These are phyloP conservation scores for Chloroclystis v-ata DNA, from an alignment of 2,888 invertebrate species.

Conservation along the genomic window DNA sequence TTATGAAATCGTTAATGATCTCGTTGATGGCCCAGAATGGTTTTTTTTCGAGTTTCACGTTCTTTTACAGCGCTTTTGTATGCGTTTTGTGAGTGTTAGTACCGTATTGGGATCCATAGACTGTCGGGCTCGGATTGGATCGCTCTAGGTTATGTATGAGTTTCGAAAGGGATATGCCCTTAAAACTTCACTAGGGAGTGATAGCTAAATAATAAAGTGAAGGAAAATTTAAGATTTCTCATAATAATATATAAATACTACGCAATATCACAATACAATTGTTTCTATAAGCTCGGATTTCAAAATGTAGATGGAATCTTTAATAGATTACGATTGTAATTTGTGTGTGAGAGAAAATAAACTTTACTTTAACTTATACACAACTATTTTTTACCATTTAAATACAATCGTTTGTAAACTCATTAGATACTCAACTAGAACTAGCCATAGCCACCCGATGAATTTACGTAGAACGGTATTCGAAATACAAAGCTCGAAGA, in stretches of 20 bases:
- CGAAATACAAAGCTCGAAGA: constrained; percentile 16
- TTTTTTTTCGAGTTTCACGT: constrained; percentile 49
- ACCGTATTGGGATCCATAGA: constrained; percentile 23
- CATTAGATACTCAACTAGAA: no score
- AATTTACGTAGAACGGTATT: constrained; percentile 13
- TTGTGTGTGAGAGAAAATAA: no score
- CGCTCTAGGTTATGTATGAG: constrained; percentile 1
- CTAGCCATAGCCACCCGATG: not conserved
- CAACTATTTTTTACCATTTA: no score
- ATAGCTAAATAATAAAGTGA: not conserved
- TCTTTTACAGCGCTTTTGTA: constrained; percentile 46
- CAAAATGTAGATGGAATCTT: no score
- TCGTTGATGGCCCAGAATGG: constrained; percentile 53
- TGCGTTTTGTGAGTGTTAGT: constrained; percentile 41
- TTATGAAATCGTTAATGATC: constrained; percentile 73
- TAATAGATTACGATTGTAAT: no score
- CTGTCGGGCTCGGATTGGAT: constrained; percentile 17
- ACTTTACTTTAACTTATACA: no score
- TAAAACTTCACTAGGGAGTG: not conserved
- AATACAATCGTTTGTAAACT: no score
- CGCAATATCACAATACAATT: no score
- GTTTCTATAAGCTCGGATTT: no score
- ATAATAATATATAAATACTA: no score
- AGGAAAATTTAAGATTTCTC: not conserved
- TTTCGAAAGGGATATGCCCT: constrained; percentile 1